Percentiles rank a stretch among this genome's conserved stretches.
These are phyloP conservation scores for Drosophila bifasciata DNA, from an alignment of 1,140 invertebrate species.

Conservation along the genomic window DNA sequence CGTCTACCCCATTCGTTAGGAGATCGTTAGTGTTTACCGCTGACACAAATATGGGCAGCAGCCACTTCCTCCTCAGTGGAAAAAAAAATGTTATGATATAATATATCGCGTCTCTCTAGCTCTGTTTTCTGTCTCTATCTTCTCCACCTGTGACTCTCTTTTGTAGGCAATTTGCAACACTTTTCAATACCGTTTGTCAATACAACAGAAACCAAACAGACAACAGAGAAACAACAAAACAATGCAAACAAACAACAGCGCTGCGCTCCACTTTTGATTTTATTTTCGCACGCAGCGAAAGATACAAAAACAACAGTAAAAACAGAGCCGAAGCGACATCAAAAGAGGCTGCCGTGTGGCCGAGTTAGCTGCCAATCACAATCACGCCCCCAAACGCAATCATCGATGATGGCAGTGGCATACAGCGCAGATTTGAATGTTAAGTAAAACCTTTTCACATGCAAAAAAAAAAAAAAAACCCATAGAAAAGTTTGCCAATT, in stretches of 20 bases:
- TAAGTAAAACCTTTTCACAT: conserved; percentile 15
- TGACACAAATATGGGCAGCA: conserved; percentile 56
- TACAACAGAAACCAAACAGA: conserved; percentile 23
- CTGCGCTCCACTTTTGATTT: conserved; percentile 71
- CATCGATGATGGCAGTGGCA: conserved; percentile 29
- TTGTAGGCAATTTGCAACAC: conserved; percentile 55
- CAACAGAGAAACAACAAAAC: conserved; percentile 47
- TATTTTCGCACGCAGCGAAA: conserved; percentile 64
- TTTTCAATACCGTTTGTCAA: conserved; percentile 74
- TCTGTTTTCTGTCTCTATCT: not conserved
- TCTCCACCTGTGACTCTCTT: conserved; percentile 4
- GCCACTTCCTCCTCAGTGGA: conserved; percentile 42
- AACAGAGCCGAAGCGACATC: conserved; percentile 43
- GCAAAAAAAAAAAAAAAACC: conserved; percentile 15
- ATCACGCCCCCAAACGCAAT: conserved; percentile 52
- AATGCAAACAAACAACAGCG: conserved; percentile 68
- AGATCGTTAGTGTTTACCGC: conserved; percentile 45
- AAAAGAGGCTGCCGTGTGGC: conserved; percentile 54
- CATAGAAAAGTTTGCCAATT: conserved; percentile 24
- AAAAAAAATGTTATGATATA: conserved; percentile 47
- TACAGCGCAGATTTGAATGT: conserved; percentile 38
- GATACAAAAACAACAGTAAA: conserved; percentile 24
- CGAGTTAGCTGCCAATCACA: conserved; percentile 51
- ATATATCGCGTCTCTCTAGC: conserved; percentile 17
- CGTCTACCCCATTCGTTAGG: conserved; percentile 16